A percentile compares a stretch with the other conserved stretches of the same genome.
Evolutionary conservation across 2,797 vertebrate genomes (phyloP).

Genomic region (Pitangus sulphuratus): DNA sequence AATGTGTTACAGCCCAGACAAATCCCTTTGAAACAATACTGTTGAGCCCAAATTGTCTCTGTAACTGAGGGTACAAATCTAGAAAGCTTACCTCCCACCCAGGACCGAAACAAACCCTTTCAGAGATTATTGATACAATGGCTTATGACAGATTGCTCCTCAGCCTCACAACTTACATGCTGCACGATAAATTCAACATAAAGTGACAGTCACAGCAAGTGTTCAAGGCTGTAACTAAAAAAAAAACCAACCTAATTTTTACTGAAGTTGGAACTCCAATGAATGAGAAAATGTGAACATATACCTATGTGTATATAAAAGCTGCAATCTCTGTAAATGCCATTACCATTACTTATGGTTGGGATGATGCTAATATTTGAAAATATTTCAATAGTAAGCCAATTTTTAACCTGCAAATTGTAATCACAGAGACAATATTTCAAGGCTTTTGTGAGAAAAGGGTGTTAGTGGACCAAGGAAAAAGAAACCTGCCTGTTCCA

Average conservation of each 20-base stretch:
- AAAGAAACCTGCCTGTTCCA: background rate
- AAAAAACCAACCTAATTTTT: slow-evolving; percentile 46
- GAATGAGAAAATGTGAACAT: slow-evolving; percentile 68
- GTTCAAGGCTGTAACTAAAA: slow-evolving; percentile 61
- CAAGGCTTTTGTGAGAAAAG: slow-evolving; percentile 8
- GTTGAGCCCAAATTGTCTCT: background rate
- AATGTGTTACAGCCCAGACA: slow-evolving; percentile 9
- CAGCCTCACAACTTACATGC: slow-evolving; percentile 60
- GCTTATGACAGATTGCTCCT: slow-evolving; percentile 66
- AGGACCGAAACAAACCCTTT: slow-evolving; percentile 25
- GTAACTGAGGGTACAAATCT: background rate
- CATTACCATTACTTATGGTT: slow-evolving; percentile 61
- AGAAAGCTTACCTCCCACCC: slow-evolving; percentile 29
- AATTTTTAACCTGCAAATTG: slow-evolving; percentile 47
- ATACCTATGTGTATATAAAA: slow-evolving; percentile 60
- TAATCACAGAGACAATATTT: slow-evolving; percentile 69
- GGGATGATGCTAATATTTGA: slow-evolving; percentile 64
- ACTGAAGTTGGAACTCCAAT: slow-evolving; percentile 65
- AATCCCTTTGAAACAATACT: background rate
- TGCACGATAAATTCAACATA: slow-evolving; percentile 64
- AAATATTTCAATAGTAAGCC: slow-evolving; percentile 61
- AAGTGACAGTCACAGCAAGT: slow-evolving; percentile 74
- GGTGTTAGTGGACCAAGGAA: slow-evolving; percentile 43
- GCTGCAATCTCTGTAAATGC: slow-evolving; percentile 61
- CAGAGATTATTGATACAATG: slow-evolving; percentile 57